phyloP scores from a whole-genome alignment of 2,797 vertebrate species.

The Xiphorhynchus erythropygius region DNA sequence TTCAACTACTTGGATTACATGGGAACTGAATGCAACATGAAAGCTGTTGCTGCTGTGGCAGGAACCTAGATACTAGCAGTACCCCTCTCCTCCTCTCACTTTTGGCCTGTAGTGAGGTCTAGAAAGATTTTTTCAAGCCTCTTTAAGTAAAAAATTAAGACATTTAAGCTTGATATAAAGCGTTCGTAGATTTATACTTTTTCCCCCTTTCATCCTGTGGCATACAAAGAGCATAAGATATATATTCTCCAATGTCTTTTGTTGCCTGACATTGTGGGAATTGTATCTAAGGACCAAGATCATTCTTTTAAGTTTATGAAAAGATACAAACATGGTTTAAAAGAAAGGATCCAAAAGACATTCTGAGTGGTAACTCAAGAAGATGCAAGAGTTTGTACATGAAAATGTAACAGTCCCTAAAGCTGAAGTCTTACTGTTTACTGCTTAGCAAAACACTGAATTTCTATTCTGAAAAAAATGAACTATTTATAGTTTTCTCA shows the following conservation, averaged over 20 bases:
- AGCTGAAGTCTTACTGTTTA: not conserved
- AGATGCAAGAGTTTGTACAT: not conserved
- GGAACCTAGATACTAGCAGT: not conserved
- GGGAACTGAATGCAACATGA: not conserved
- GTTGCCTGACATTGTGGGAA: not conserved
- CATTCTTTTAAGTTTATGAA: not conserved
- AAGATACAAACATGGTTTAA: not conserved
- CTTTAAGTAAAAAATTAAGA: not conserved
- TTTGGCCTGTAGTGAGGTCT: not conserved
- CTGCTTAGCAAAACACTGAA: not conserved
- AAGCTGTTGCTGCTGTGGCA: not conserved
- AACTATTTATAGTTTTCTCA: not conserved
- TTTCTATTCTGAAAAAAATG: not conserved
- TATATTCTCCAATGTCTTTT: not conserved
- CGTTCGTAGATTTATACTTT: not conserved
- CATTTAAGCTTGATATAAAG: not conserved
- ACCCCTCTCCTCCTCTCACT: not conserved
- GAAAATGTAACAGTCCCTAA: not conserved
- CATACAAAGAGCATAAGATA: not conserved
- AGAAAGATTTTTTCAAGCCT: not conserved
- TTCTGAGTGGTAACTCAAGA: not conserved
- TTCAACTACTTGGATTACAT: not conserved
- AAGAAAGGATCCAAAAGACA: not conserved
- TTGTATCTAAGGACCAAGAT: not conserved
- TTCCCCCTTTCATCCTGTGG: not conserved